Base-by-base conservation (phyloP, 2,113 vertebrate genomes). In the Mormyrus lacerda region DNA sequence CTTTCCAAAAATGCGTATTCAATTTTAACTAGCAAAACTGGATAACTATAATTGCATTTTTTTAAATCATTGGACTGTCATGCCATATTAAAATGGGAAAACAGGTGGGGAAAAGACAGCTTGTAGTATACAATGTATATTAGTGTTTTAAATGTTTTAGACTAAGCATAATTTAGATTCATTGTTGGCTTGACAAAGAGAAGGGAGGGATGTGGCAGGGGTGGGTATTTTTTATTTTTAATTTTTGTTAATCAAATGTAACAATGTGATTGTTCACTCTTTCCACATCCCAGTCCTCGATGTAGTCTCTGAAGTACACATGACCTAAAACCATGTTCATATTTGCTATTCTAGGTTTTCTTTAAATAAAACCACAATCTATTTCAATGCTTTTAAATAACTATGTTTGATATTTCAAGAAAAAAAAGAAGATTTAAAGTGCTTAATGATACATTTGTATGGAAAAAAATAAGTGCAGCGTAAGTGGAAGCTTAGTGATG, bases 121-220 rank as follows among this genome's bases (percentile, higher is more conserved):
- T 94, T 94, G 93, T 95, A 95, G 93, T 96, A 95, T 96, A 96
- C 93, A 96, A 95, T 95, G 94, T 92, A 92, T 95, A 96, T 95
- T 95, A 95, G 94, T 92, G 92, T 95, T 95, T 95, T 95, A 95
- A 31, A 92, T 92, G 92, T 92, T 92, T 94, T 94, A 93, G 91
- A 93, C 92, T 91, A 92, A 92, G 91, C 95, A 94, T 94, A 89
- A 82, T 92, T 95, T 89, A 85, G 47, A 93, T 94, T 94, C 92
- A 92, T 95, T 93, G 92, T 95, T 90, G 91, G 93, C 94, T 93
- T 94, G 95, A 90, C 79, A 91, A 92, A 92, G 92, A 24, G 92
- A 94, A 93, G 91, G 73, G 73, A 17, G 73, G 73, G 73, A 42
- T 79, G 73, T 90, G 93, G 89, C 95, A 92, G 93, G 92, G 95